phyloP scores from a whole-genome alignment of 1,140 invertebrate species.

The Coenobita brevimanus region DNA sequence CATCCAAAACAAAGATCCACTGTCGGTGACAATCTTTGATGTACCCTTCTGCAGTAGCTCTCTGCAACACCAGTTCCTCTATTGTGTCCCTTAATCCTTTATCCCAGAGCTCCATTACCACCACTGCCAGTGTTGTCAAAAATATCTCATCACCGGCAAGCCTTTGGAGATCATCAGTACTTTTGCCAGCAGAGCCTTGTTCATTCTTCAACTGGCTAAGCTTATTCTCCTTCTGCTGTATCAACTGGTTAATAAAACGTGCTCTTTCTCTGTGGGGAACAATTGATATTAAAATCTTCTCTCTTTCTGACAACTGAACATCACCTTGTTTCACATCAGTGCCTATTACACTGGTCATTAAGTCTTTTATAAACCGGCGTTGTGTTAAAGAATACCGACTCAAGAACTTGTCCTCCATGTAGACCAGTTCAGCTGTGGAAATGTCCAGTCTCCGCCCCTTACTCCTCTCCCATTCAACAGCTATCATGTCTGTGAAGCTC shows the following conservation, averaged over 20 bases:
- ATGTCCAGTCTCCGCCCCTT: constrained; percentile 13
- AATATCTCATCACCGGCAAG: neutral
- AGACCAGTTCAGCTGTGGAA: neutral
- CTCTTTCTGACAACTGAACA: neutral
- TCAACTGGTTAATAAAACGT: neutral
- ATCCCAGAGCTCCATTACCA: neutral
- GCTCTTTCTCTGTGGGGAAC: neutral
- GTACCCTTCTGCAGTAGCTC: neutral
- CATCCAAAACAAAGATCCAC: constrained; percentile 11
- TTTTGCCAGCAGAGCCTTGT: neutral
- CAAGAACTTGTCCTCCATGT: constrained; percentile 18
- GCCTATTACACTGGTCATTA: neutral
- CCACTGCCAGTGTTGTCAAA: neutral
- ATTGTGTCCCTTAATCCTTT: neutral
- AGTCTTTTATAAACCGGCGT: neutral
- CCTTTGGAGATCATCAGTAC: neutral
- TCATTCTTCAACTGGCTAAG: neutral
- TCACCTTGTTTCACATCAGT: neutral
- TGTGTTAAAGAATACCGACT: neutral
- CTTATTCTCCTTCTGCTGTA: neutral
- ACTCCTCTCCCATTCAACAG: constrained; percentile 47
- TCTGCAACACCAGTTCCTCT: neutral
- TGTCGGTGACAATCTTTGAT: neutral
- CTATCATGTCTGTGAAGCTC: constrained; percentile 30
- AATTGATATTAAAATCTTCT: neutral